phyloP scores from a whole-genome alignment of 2,113 vertebrate genomes.

The Microtus oregoni region DNA sequence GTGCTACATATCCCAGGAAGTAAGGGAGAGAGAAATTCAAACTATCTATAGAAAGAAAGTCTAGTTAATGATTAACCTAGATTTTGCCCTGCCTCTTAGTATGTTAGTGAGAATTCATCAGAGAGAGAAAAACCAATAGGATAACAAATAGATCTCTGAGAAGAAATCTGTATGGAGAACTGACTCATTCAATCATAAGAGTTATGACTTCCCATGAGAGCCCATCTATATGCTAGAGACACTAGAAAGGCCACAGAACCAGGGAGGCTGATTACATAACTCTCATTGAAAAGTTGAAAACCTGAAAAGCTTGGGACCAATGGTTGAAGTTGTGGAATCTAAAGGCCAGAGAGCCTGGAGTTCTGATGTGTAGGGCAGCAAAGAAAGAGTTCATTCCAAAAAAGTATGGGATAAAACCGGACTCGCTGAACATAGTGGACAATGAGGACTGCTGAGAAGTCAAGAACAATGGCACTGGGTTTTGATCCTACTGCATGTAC shows the following conservation, averaged over 20 bases:
- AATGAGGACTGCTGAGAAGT: too few relatives aligned
- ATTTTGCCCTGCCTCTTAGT: neutral
- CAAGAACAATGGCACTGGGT: too few relatives aligned
- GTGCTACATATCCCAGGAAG: neutral
- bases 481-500: too few relatives aligned
- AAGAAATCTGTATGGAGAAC: neutral
- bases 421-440: too few relatives aligned
- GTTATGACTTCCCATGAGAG: neutral
- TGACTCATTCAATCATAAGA: neutral
- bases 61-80: neutral
- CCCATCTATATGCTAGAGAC: neutral
- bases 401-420: too few relatives aligned
- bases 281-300: neutral
- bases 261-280: neutral
- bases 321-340: neutral
- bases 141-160: neutral
- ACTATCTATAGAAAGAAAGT: conserved; percentile 1
- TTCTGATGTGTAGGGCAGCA: neutral
- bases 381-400: neutral
- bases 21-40: neutral
- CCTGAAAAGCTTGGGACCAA: neutral
- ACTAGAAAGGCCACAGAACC: neutral
- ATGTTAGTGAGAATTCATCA: neutral
- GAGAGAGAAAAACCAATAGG: neutral
- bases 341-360: neutral